These are phyloP conservation scores for Dynastes maya DNA, from an alignment of 2,888 invertebrate species.

Conservation along the genomic window DNA sequence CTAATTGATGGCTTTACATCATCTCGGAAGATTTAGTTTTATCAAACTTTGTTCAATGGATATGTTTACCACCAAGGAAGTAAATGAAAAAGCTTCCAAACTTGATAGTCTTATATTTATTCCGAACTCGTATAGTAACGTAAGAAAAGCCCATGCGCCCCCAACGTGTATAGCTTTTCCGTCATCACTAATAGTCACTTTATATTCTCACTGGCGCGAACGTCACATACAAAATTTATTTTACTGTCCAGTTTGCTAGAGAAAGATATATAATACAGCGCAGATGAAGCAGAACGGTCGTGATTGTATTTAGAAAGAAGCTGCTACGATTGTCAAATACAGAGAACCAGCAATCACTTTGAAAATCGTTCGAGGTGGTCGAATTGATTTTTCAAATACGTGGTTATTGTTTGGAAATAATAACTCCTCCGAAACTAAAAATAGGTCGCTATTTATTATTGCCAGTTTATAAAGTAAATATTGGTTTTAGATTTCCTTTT, in stretches of 20 bases:
- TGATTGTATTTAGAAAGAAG: constrained; percentile 33
- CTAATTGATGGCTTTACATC: not conserved
- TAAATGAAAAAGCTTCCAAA: constrained; percentile 1
- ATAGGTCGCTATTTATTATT: too few species aligned
- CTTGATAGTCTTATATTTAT: constrained; percentile 22
- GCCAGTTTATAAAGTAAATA: too few species aligned
- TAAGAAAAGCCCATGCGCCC: not conserved
- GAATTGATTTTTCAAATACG: constrained; percentile 1
- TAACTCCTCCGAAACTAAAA: not conserved
- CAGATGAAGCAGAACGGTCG: constrained; percentile 34
- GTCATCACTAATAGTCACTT: constrained; percentile 45
- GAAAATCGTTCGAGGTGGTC: not conserved
- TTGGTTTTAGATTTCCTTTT: too few species aligned
- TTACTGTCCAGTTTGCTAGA: constrained; percentile 38
- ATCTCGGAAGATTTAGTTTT: not conserved
- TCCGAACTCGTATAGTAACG: constrained; percentile 36
- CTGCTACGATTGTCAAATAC: constrained; percentile 28
- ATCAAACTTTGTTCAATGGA: not conserved
- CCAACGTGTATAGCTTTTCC: constrained; percentile 13
- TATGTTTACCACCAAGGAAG: constrained; percentile 1
- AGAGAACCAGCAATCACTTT: constrained; percentile 1
- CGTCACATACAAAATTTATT: constrained; percentile 46
- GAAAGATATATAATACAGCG: constrained; percentile 34
- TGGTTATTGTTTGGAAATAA: not conserved
- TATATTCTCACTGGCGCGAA: constrained; percentile 42